Base-by-base conservation (phyloP, 2,797 vertebrate genomes). In the Malurus leucopterus region DNA sequence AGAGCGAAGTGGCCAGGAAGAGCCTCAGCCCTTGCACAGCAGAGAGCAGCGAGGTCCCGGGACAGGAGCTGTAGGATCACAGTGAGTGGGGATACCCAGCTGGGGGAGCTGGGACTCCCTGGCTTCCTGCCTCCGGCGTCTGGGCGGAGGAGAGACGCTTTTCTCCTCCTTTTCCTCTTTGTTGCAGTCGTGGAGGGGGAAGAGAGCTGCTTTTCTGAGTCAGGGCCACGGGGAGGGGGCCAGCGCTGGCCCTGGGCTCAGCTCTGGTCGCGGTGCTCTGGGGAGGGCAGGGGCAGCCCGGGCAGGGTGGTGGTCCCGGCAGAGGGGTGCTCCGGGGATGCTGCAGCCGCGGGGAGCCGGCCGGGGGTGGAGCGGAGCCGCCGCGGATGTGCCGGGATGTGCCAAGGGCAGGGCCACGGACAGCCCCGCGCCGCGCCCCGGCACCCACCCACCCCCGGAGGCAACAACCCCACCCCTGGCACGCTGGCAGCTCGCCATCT, bases 91-190 rank as follows among this genome's bases (percentile, higher is more conserved):
- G 91, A n/a, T 9, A 13, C 70, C 43, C 79, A 21, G 69, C 65
- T 4, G 21, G 58, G 57, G 20, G 0, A 67, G 54, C 77, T 2
- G 72, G 51, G 65, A 15, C 72, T 64, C 7, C 6, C 54, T 6
- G 72, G 15, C 63, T 32, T 50, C 80, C 89, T n/a, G 55, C 20
- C 88, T 68, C 20, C 5, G 8, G 38, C 23, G 22, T 43, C 61
- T 13, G 94, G 75, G 65, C 15, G 84, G 86, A 64, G 86, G 62
- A 90, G n/a, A 86, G 61, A 57, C 78, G 5, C 80, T 88, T 88
- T 44, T 67, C 90, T 92, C 91, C 90, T 94, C 88, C 78, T 94
- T 90, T 93, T 93, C 93, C 92, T 95, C 88, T 93, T 86, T 73
- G 80, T 65, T 73, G 91, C 27, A 67, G 73, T 55, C 24, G 21